A percentile compares a stretch with the other conserved stretches of the same genome.
phyloP scores from a whole-genome alignment of 2,113 vertebrate genomes.

The Heloderma charlesbogerti region DNA sequence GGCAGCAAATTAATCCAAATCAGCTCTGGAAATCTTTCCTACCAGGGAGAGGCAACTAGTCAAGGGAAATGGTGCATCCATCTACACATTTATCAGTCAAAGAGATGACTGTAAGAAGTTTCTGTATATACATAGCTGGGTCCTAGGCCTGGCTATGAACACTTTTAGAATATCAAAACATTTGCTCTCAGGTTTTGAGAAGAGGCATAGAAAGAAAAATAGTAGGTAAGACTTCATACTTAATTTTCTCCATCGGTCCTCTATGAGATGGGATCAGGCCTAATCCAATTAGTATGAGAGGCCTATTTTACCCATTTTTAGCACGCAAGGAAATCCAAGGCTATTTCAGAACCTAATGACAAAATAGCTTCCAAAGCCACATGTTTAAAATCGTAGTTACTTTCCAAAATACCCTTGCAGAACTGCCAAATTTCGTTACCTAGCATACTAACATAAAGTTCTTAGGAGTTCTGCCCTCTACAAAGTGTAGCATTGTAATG shows the following conservation, averaged over 20 bases:
- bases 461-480: too few relatives aligned
- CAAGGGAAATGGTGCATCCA: background rate
- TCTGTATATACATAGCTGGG: background rate
- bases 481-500: background rate
- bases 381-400: background rate
- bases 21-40: too few relatives aligned
- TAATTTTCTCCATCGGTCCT: background rate
- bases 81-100: background rate
- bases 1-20: too few relatives aligned
- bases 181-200: background rate
- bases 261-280: background rate
- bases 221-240: background rate
- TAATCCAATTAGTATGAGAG: background rate
- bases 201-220: background rate
- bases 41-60: background rate
- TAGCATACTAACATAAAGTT: background rate
- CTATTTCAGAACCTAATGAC: background rate
- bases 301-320: background rate
- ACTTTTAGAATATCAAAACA: background rate
- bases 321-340: background rate
- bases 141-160: background rate
- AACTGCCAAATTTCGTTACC: background rate
- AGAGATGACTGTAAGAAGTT: background rate
- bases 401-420: background rate
- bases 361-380: background rate